Percentiles rank a stretch among this genome's conserved stretches.
Evolutionary conservation across 2,113 vertebrate species (phyloP).

Genomic region (Protomyctophum bolini): DNA sequence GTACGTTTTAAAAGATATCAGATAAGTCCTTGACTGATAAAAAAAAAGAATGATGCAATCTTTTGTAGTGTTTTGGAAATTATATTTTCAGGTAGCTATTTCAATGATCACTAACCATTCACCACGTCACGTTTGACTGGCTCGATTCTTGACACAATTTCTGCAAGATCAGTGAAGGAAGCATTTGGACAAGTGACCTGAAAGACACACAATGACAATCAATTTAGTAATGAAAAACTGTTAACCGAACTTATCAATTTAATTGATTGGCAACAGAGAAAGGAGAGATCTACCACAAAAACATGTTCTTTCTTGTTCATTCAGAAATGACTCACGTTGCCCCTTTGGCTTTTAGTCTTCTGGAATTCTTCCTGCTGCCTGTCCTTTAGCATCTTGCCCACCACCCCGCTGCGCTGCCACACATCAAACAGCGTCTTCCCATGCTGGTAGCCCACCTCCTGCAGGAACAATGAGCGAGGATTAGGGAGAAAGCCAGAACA

Average conservation of each 20-base stretch:
- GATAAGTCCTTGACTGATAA: conserved; percentile 1
- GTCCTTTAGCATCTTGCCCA: conserved; percentile 91
- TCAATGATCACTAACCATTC: conserved; percentile 79
- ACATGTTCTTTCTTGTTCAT: too few species aligned
- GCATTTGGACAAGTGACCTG: conserved; percentile 92
- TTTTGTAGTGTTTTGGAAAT: neutral
- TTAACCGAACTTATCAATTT: too few species aligned
- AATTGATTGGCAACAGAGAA: too few species aligned
- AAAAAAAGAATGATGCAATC: neutral
- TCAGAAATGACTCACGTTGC: conserved; percentile 77
- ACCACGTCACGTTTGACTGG: conserved; percentile 78
- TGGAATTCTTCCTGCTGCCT: conserved; percentile 83
- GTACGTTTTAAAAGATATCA: neutral
- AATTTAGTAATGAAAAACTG: too few species aligned
- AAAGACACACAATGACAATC: conserved; percentile 11
- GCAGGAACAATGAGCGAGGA: neutral
- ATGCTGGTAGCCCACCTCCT: conserved; percentile 95
- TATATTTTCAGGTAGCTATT: neutral
- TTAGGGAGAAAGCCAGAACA: neutral
- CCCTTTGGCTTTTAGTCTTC: conserved; percentile 76
- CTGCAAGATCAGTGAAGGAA: conserved; percentile 93
- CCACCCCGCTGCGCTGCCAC: conserved; percentile 87
- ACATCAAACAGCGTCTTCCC: conserved; percentile 89
- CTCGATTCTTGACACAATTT: conserved; percentile 94
- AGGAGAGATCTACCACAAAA: too few species aligned